Conservation (phyloP, 1,140 invertebrate genomes). For the Batillaria attramentaria region DNA sequence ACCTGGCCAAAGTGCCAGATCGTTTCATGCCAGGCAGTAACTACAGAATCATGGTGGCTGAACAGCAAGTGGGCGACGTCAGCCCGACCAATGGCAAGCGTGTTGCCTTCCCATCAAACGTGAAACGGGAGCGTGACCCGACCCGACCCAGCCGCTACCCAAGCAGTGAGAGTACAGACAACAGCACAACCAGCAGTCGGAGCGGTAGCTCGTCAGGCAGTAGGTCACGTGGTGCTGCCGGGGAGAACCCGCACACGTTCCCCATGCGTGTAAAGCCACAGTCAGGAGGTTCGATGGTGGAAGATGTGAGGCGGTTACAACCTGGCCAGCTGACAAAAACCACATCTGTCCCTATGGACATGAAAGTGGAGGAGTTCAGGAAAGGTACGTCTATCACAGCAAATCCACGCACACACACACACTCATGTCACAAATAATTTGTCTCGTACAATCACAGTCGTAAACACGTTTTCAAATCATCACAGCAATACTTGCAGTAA, state of each 20-base stretch:
- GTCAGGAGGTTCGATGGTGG: conserved; percentile 4
- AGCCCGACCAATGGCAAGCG: neutral
- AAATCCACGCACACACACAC: too few relatives aligned
- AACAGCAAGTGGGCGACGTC: conserved; percentile 44
- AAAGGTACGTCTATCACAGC: conserved; percentile 53
- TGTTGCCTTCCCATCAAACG: neutral
- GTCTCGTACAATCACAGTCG: too few relatives aligned
- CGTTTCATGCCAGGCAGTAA: conserved; percentile 43
- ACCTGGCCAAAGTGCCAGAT: conserved; percentile 43
- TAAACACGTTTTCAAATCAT: too few relatives aligned
- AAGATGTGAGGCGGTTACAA: conserved; percentile 7
- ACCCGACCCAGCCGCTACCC: neutral
- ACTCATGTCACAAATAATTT: too few relatives aligned
- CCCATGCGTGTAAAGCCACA: conserved; percentile 43
- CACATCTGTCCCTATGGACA: conserved; percentile 51
- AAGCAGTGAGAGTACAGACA: too few relatives aligned
- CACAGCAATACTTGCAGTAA: too few relatives aligned
- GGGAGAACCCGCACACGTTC: conserved; percentile 38
- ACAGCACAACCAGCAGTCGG: too few relatives aligned
- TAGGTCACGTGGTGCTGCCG: neutral
- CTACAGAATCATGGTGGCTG: conserved; percentile 47
- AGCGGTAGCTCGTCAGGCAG: neutral
- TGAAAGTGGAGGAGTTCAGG: conserved; percentile 56
- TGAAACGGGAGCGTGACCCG: conserved; percentile 9
- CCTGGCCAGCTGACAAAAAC: conserved; percentile 46